phyloP scores from a whole-genome alignment of 1,140 invertebrate genomes.

The Zophobas atratus region DNA sequence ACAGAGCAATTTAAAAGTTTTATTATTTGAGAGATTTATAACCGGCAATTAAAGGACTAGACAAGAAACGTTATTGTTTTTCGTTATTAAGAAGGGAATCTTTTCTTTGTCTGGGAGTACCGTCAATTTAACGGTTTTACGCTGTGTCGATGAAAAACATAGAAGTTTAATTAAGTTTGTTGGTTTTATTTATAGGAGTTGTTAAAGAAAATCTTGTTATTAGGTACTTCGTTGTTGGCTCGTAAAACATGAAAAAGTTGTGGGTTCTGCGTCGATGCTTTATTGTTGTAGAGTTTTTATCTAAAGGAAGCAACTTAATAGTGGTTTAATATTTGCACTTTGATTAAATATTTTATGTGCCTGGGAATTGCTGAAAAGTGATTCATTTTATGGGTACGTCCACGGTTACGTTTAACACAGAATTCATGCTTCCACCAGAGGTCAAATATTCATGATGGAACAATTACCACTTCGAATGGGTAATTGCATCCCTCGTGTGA shows the following conservation, averaged over 20 bases:
- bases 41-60: conserved; percentile 35
- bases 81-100: conserved; percentile 6
- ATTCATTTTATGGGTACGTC: too few relatives aligned
- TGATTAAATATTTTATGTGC: too few relatives aligned
- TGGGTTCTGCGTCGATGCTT: too few relatives aligned
- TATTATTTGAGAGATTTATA: conserved; percentile 35
- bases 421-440: not conserved
- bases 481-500: conserved; percentile 16
- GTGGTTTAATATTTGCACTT: too few relatives aligned
- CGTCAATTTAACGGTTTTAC: conserved; percentile 18
- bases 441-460: conserved; percentile 5
- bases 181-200: conserved; percentile 15
- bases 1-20: conserved; percentile 25
- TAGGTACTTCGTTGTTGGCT: not conserved
- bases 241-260: not conserved
- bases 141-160: not conserved
- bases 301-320: too few relatives aligned
- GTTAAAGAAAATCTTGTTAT: conserved; percentile 16
- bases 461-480: conserved; percentile 10
- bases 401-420: not conserved
- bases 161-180: conserved; percentile 32
- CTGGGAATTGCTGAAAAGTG: too few relatives aligned
- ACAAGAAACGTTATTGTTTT: conserved; percentile 42
- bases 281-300: too few relatives aligned
- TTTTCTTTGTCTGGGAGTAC: conserved; percentile 4